Evolutionary conservation across 1,140 invertebrate genomes (phyloP).

Genomic region (Subanguina moxae): DNA sequence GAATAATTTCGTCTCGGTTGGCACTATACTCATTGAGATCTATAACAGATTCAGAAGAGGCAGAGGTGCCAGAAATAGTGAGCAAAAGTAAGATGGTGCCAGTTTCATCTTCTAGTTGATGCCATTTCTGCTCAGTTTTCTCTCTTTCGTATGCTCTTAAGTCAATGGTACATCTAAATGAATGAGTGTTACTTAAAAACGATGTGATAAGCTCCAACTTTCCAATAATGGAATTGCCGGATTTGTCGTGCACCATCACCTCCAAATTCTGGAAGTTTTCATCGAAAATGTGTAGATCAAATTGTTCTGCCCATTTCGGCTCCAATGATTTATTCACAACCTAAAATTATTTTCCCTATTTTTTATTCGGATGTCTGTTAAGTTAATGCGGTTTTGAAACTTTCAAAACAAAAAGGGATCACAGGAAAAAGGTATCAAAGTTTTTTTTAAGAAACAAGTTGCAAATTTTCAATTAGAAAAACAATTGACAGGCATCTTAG

Average conservation of each 20-base stretch:
- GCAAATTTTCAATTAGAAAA: too few relatives aligned
- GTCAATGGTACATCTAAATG: conserved; percentile 77
- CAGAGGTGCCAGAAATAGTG: conserved; percentile 88
- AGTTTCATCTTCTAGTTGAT: conserved; percentile 79
- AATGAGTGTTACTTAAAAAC: not conserved
- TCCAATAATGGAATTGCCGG: conserved; percentile 80
- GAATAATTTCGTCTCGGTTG: conserved; percentile 62
- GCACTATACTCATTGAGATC: conserved; percentile 41
- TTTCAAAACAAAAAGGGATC: too few relatives aligned
- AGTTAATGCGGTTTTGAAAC: too few relatives aligned
- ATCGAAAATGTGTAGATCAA: conserved; percentile 90
- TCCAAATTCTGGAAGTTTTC: conserved; percentile 80
- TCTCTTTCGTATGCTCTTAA: conserved; percentile 78
- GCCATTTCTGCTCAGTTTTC: conserved; percentile 81
- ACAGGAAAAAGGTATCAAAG: too few relatives aligned
- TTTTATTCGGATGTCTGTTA: too few relatives aligned
- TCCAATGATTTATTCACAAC: conserved; percentile 62
- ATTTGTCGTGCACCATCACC: conserved; percentile 82
- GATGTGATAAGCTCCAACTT: conserved; percentile 65
- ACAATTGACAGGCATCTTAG: too few relatives aligned
- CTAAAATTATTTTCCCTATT: not conserved
- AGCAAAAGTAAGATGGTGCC: conserved; percentile 81
- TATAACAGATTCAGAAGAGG: conserved; percentile 36
- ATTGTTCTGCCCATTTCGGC: conserved; percentile 91
- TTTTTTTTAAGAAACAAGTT: too few relatives aligned